Conservation (phyloP, 2,888 invertebrate species). For the Synergus itoensis region DNA sequence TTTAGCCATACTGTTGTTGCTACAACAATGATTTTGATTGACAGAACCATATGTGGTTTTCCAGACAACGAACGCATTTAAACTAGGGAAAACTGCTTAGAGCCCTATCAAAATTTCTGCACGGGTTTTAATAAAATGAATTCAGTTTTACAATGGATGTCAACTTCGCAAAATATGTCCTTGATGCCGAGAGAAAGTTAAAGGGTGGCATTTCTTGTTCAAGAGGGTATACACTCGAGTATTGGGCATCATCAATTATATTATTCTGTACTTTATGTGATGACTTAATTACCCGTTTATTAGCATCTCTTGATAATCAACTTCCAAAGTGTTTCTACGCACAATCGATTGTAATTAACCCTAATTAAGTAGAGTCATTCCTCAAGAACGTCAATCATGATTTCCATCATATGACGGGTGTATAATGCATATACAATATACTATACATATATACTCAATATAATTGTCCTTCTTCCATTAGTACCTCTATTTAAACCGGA, state of each 20-base stretch:
- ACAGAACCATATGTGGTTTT: no score
- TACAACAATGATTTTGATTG: no score
- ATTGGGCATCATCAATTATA: slow-evolving; percentile 51
- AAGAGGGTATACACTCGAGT: slow-evolving; percentile 45
- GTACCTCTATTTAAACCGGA: background rate
- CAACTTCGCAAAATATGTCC: background rate
- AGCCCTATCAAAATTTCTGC: no score
- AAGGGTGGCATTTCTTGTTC: slow-evolving; percentile 18
- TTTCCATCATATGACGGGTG: slow-evolving; percentile 44
- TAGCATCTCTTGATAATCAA: slow-evolving; percentile 64
- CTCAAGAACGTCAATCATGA: slow-evolving; percentile 69
- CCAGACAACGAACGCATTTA: no score
- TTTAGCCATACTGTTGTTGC: no score
- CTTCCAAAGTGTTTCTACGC: slow-evolving; percentile 58
- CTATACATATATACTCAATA: slow-evolving; percentile 15
- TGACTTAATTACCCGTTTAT: slow-evolving; percentile 59
- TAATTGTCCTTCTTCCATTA: slow-evolving; percentile 47
- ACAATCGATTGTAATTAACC: slow-evolving; percentile 74
- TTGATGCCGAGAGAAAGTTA: slow-evolving; percentile 7
- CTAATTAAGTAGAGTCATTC: slow-evolving; percentile 71
- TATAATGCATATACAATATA: background rate
- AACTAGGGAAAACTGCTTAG: no score
- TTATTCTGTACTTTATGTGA: slow-evolving; percentile 52
- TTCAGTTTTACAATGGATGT: no score
- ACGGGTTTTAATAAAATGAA: no score